Conservation (phyloP, 2,888 invertebrate species). For the Ganaspis brasiliensis region DNA sequence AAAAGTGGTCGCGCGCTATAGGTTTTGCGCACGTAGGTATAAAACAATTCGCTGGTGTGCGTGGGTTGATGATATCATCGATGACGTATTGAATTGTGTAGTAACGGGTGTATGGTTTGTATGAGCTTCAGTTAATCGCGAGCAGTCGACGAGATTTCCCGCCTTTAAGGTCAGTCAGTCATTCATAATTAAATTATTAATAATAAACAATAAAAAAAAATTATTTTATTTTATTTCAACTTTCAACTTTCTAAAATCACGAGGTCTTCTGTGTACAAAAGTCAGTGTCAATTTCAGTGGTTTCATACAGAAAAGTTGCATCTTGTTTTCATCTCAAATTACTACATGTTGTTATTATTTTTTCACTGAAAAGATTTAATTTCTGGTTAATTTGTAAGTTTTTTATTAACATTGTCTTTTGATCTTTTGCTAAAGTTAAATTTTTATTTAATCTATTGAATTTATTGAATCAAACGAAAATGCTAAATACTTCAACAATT, state of each 20-base stretch:
- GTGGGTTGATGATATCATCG: slow-evolving; percentile 72
- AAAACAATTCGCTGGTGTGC: slow-evolving; percentile 42
- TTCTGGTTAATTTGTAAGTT: too few relatives aligned
- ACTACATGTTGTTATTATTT: not conserved
- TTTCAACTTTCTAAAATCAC: not conserved
- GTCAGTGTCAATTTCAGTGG: slow-evolving; percentile 5
- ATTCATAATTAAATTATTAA: slow-evolving; percentile 27
- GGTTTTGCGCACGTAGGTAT: slow-evolving; percentile 19
- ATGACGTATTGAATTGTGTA: slow-evolving; percentile 68
- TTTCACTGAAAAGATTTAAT: not conserved
- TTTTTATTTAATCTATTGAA: too few relatives aligned
- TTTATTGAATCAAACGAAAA: too few relatives aligned
- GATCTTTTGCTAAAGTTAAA: too few relatives aligned
- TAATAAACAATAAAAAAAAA: not conserved
- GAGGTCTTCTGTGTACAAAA: not conserved
- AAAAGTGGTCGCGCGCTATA: slow-evolving; percentile 19
- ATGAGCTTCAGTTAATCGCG: slow-evolving; percentile 71
- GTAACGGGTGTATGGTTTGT: slow-evolving; percentile 46
- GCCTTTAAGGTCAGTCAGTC: slow-evolving; percentile 45
- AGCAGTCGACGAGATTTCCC: slow-evolving; percentile 58
- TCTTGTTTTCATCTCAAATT: not conserved
- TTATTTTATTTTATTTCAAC: not conserved
- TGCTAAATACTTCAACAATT: too few relatives aligned
- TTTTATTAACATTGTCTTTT: too few relatives aligned
- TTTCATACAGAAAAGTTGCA: not conserved